Base-by-base conservation (phyloP, 2,888 invertebrate genomes). In the Sturmia bella region DNA sequence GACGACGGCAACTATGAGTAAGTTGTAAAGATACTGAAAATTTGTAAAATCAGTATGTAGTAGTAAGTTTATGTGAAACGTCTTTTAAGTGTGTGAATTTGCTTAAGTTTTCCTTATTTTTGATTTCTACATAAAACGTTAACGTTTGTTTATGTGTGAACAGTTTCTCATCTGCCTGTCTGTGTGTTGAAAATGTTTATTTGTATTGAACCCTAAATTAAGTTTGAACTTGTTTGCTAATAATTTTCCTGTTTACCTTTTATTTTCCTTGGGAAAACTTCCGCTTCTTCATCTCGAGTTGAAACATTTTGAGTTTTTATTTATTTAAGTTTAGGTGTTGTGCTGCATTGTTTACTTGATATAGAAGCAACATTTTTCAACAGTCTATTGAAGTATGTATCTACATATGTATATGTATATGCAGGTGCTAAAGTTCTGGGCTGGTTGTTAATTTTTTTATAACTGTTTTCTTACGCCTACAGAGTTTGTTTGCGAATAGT, bases 161-260 rank as follows among this genome's bases (percentile, higher is more conserved):
- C 17, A 15, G 11, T 19, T 27, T 12, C 7, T 24, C 9, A 32
- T 7, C 37, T 13, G 12, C 37, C 15, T 63, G 27, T 54, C 48
- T 50, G 57, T 37, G 9, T 70, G 41, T 68, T 50, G 32, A 32
- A 32, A 32, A 39, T 57, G 69, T 15, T 64, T 70, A 70, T 74
- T 88, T 87, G 86, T 89, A 89, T 89, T 88, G 89, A 89, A 89
- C 89, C 88, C 86, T 88, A 89, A 89, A 89, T 89, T 89, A 89
- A 89, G 89, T 89, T 89, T 89, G 87, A 89, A 87, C 89, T 86
- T 87, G 88, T 84, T 77, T 80, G 82, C 78, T 82, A 82, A 82
- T 82, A 82, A 82, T 78, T 82, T 83, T 73, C 75, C 74, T 80
- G 83, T 81, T 74, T 64, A 39, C 59, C 32, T 43, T n/a, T 43